phyloP scores from a whole-genome alignment of 1,140 invertebrate genomes.

The Palaemon carinicauda region DNA sequence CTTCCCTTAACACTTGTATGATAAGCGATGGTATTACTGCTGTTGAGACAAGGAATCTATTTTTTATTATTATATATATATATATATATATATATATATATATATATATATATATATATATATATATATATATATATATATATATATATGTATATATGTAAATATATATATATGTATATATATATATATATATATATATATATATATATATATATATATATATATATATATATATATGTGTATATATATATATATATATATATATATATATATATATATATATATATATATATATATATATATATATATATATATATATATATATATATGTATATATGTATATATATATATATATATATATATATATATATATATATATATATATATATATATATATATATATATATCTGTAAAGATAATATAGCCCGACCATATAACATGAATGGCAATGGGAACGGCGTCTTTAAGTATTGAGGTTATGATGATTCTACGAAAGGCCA shows the following conservation, averaged over 20 bases:
- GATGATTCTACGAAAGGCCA: too few relatives aligned
- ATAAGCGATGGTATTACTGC: too few relatives aligned
- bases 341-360: neutral
- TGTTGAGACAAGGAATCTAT: too few relatives aligned
- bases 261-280: neutral
- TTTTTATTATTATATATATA: neutral
- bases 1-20: too few relatives aligned
- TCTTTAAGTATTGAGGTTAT: too few relatives aligned
- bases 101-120: neutral
- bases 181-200: neutral
- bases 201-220: slow-evolving; percentile 2
- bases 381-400: neutral
- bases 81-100: neutral
- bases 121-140: neutral
- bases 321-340: neutral
- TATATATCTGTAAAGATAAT: neutral
- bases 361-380: neutral
- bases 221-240: neutral
- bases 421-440: too few relatives aligned
- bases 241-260: slow-evolving; percentile 2
- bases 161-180: neutral
- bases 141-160: neutral
- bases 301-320: neutral
- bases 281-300: neutral
- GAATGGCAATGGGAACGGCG: too few relatives aligned